Evolutionary conservation across 2,113 vertebrate species (phyloP).

Genomic region (Parus major): DNA sequence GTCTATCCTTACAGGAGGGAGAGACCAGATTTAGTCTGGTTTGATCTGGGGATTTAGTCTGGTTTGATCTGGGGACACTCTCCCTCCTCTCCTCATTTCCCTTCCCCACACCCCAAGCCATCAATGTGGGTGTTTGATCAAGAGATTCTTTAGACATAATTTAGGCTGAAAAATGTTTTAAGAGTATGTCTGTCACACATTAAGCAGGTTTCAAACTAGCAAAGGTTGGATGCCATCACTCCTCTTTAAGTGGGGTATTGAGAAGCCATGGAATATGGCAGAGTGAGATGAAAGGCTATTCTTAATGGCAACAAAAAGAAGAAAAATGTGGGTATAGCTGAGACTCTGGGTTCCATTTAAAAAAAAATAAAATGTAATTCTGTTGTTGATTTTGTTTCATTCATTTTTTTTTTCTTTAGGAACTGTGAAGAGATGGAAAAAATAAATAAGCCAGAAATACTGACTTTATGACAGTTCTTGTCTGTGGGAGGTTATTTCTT

Average conservation of each 20-base stretch:
- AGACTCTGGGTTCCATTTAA: not conserved
- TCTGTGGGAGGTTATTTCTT: not conserved
- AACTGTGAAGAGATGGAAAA: not conserved
- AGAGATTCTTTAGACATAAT: not conserved
- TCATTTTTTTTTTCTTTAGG: not conserved
- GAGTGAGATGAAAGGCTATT: not conserved
- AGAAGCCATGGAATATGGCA: not conserved
- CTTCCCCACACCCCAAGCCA: not conserved
- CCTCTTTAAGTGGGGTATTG: not conserved
- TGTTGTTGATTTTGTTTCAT: not conserved
- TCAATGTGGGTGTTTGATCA: not conserved
- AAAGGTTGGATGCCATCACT: not conserved
- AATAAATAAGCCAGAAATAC: not conserved
- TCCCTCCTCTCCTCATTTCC: not conserved
- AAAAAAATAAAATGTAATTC: not conserved
- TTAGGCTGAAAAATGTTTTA: not conserved
- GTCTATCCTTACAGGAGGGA: not conserved
- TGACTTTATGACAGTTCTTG: not conserved
- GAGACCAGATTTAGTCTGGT: not conserved
- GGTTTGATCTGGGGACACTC: not conserved
- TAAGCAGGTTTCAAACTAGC: not conserved
- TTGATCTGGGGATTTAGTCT: not conserved
- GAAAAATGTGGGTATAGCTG: not conserved
- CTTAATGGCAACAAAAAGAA: not conserved
- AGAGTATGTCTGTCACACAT: not conserved